phyloP scores from a whole-genome alignment of 1,140 invertebrate species.

The Tetragonula clypearis region DNA sequence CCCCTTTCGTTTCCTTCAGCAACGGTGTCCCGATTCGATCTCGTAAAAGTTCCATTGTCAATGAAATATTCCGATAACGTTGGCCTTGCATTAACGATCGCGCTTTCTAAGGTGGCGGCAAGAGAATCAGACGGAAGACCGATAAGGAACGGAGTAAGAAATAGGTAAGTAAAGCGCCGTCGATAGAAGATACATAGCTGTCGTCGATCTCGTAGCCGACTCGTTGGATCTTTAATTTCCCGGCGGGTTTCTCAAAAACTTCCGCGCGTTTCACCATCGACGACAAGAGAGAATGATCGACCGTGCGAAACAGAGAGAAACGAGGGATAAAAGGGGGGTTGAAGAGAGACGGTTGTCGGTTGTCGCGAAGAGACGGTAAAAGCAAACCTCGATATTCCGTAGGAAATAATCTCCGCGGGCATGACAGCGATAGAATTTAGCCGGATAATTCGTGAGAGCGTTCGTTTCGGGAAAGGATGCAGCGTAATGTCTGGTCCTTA shows the following conservation, averaged over 20 bases:
- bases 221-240: conserved; percentile 65
- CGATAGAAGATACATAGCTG: conserved; percentile 9
- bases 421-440: conserved; percentile 56
- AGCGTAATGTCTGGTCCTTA: conserved; percentile 43
- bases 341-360: no score
- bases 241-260: conserved; percentile 64
- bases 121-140: not conserved
- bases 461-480: conserved; percentile 50
- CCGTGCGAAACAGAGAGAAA: not conserved
- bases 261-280: conserved; percentile 12
- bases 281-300: conserved; percentile 9
- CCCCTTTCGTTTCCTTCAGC: conserved; percentile 9
- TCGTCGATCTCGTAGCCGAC: conserved; percentile 50
- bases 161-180: no score
- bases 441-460: conserved; percentile 52
- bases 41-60: conserved; percentile 38
- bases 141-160: no score
- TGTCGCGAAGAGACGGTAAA: conserved; percentile 6
- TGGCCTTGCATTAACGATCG: conserved; percentile 57
- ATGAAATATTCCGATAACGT: conserved; percentile 58
- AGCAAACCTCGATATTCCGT: conserved; percentile 37
- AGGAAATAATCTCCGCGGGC: conserved; percentile 49
- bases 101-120: not conserved
- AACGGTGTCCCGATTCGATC: not conserved
- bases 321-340: no score